phyloP scores from a whole-genome alignment of 2,113 vertebrate genomes.

The Zosterops japonicus region DNA sequence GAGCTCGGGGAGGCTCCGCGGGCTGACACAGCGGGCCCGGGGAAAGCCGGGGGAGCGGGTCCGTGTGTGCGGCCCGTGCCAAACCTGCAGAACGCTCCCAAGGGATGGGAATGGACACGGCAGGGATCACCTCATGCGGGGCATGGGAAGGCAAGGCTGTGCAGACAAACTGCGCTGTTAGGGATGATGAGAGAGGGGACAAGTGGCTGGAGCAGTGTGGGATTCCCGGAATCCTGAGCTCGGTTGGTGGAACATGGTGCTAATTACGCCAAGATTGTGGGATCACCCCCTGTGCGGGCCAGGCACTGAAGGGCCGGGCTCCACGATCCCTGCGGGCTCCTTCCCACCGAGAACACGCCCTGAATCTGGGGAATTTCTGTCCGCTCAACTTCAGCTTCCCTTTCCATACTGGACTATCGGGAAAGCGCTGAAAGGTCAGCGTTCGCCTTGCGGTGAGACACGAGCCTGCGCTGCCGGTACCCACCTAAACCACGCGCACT shows the following conservation, averaged over 20 bases:
- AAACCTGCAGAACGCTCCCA: fast-evolving
- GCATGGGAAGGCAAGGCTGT: fast-evolving
- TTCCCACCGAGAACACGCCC: not conserved
- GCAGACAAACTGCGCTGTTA: fast-evolving
- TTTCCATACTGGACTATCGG: fast-evolving
- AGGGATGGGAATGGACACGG: fast-evolving
- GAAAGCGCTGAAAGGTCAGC: not conserved
- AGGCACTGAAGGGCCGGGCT: not conserved
- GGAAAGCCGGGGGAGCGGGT: no score
- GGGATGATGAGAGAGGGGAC: no score
- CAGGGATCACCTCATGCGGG: fast-evolving
- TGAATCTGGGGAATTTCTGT: fast-evolving
- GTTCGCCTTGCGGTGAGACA: not conserved
- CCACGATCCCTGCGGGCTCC: no score
- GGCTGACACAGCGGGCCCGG: not conserved
- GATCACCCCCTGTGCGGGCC: not conserved
- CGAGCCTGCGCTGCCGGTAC: not conserved
- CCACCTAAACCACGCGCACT: not conserved
- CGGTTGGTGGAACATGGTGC: fast-evolving
- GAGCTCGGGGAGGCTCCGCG: no score
- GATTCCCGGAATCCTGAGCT: not conserved
- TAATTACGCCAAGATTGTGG: fast-evolving
- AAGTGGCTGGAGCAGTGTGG: fast-evolving
- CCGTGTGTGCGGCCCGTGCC: fast-evolving
- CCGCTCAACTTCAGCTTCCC: not conserved